Percentiles rank a stretch among this genome's conserved stretches.
phyloP scores from a whole-genome alignment of 2,113 vertebrate genomes.

The Redunca redunca region DNA sequence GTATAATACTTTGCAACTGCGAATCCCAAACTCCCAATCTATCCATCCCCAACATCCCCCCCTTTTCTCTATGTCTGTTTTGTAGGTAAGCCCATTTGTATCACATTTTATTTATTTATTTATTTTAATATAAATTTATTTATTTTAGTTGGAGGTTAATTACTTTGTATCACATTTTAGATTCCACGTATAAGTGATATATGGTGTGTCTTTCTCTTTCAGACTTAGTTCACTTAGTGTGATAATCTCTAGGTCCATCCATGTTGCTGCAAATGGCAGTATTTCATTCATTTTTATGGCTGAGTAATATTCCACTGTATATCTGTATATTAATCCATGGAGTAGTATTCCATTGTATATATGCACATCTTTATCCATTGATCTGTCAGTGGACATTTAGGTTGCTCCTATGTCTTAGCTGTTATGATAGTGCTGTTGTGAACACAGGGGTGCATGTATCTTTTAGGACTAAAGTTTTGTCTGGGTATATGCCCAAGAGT shows the following conservation, averaged over 20 bases:
- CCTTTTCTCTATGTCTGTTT: not conserved
- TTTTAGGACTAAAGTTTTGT: not conserved
- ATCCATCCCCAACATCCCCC: not conserved
- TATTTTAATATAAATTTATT: no score
- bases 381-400: not conserved
- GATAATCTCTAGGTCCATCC: not conserved
- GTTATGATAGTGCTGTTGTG: not conserved
- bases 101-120: not conserved
- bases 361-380: not conserved
- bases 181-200: not conserved
- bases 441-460: not conserved
- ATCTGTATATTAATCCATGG: not conserved
- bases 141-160: no score
- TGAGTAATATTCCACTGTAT: not conserved
- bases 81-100: not conserved
- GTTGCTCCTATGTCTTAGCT: not conserved
- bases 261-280: not conserved
- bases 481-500: not conserved
- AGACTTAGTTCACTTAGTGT: not conserved
- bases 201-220: not conserved
- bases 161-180: not conserved
- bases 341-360: not conserved
- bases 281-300: not conserved
- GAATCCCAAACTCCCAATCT: not conserved
- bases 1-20: not conserved